Evolutionary conservation across 2,113 vertebrate genomes (phyloP).

Genomic region (Tiliqua scincoides): DNA sequence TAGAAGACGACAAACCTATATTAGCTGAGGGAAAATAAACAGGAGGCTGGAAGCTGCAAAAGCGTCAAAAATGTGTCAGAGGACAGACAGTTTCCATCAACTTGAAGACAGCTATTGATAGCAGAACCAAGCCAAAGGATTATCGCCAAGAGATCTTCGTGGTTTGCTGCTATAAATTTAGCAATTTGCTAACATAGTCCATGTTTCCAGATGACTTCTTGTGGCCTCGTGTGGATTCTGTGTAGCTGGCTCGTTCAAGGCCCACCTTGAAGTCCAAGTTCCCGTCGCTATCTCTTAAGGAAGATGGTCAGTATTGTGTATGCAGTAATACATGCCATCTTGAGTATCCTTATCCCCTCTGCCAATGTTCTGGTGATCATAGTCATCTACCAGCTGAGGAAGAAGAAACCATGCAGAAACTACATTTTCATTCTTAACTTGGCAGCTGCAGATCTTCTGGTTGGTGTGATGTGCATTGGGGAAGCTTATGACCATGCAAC

Average conservation of each 20-base stretch:
- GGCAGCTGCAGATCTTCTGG: constrained; percentile 58
- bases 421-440: constrained; percentile 60
- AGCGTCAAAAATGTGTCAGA: rapidly evolving
- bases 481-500: constrained; percentile 49
- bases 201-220: not conserved
- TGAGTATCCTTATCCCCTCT: constrained; percentile 47
- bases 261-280: not conserved
- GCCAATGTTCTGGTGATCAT: constrained; percentile 55
- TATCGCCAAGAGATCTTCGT: not conserved
- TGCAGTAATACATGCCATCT: constrained; percentile 37
- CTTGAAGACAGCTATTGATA: not conserved
- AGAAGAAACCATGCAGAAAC: constrained; percentile 43
- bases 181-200: not conserved
- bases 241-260: not conserved
- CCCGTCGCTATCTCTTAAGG: not conserved
- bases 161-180: not conserved
- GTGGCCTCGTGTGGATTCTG: not conserved
- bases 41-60: not conserved
- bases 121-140: not conserved
- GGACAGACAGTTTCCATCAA: not conserved
- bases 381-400: constrained; percentile 44
- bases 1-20: not conserved
- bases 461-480: constrained; percentile 50
- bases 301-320: constrained; percentile 42
- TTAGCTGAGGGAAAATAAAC: not conserved